Evolutionary conservation across 2,113 vertebrate genomes (phyloP).

Genomic region (Proterorhinus semilunaris): DNA sequence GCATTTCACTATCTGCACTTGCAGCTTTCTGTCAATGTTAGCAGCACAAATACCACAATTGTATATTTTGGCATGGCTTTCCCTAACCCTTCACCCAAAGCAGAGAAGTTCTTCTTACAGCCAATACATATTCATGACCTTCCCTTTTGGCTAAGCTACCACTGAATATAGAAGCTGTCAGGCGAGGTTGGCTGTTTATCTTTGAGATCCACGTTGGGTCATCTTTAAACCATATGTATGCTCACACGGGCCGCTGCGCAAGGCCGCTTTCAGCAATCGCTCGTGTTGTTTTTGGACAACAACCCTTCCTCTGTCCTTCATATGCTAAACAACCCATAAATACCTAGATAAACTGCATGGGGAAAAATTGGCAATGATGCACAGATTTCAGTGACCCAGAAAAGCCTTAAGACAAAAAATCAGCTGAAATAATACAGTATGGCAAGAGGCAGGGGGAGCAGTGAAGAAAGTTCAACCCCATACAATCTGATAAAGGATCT

Average conservation of each 20-base stretch:
- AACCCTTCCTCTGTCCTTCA: constrained; percentile 11
- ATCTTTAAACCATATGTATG: constrained; percentile 54
- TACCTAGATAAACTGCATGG: constrained; percentile 1
- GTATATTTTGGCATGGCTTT: constrained; percentile 33
- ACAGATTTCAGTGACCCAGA: background rate
- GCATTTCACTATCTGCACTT: constrained; percentile 53
- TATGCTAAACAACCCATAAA: constrained; percentile 26
- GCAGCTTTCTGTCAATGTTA: constrained; percentile 40
- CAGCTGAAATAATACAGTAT: background rate
- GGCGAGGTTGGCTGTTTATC: constrained; percentile 15
- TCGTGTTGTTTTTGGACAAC: constrained; percentile 55
- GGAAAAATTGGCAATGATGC: constrained; percentile 24
- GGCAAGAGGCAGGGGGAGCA: background rate
- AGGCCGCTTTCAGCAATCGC: constrained; percentile 32
- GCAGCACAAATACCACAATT: constrained; percentile 34
- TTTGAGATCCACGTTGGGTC: constrained; percentile 26
- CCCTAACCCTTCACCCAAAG: constrained; percentile 24
- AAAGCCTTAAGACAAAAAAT: background rate
- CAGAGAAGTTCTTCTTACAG: constrained; percentile 4
- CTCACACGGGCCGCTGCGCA: constrained; percentile 10
- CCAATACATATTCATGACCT: constrained; percentile 15
- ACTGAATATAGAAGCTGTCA: background rate
- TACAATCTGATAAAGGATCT: no score
- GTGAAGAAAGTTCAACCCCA: no score
- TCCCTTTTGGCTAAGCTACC: background rate